Evolutionary conservation across 1,140 invertebrate species (phyloP).

Genomic region (Lasioglossum albipes): DNA sequence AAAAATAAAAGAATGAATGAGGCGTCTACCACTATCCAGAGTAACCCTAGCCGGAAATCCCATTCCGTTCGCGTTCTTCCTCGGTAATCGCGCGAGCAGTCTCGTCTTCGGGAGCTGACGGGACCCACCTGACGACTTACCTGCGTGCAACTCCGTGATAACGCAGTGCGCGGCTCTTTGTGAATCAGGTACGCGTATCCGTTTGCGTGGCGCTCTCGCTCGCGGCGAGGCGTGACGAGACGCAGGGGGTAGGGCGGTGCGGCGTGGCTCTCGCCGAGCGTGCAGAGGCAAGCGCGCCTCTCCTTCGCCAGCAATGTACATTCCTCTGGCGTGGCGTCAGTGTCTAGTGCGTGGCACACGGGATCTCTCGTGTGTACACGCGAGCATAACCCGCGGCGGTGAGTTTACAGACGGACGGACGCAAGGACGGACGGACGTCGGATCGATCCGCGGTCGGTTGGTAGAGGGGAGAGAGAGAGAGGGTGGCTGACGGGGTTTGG

Average conservation of each 20-base stretch:
- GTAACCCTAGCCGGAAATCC: no score
- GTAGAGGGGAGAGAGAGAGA: slow-evolving; percentile 43
- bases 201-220: background rate
- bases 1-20: no score
- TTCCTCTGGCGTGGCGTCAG: background rate
- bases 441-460: slow-evolving; percentile 64
- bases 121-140: background rate
- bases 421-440: slow-evolving; percentile 52
- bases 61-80: no score
- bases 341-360: slow-evolving; percentile 2
- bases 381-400: slow-evolving; percentile 44
- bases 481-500: slow-evolving; percentile 7
- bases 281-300: no score
- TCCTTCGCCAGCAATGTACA: background rate
- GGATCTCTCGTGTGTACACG: slow-evolving; percentile 32
- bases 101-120: background rate
- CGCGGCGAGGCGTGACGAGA: no score
- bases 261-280: no score
- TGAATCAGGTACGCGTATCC: slow-evolving; percentile 1
- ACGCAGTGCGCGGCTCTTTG: background rate
- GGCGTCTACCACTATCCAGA: no score
- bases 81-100: background rate
- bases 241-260: no score
- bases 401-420: slow-evolving; percentile 57
- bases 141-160: background rate